A percentile compares a stretch with the other conserved stretches of the same genome.
Conservation (phyloP, 92 coral and sea anemone genomes). For the Anthopleura xanthogrammica region DNA sequence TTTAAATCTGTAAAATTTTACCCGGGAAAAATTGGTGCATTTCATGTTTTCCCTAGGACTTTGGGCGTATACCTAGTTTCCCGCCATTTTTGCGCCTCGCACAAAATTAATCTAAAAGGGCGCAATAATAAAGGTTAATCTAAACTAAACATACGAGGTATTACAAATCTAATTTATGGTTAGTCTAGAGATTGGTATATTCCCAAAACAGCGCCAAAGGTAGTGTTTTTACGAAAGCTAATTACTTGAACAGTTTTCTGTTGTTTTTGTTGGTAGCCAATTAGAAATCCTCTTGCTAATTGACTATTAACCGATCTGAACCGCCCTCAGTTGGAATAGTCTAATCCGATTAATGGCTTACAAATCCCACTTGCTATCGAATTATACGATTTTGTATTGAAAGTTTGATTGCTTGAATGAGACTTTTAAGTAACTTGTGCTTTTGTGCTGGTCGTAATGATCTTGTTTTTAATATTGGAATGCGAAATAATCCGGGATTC, state of each 20-base stretch:
- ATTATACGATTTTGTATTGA: constrained; percentile 1
- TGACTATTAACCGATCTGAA: not conserved
- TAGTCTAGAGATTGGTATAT: not conserved
- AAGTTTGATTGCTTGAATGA: constrained; percentile 2
- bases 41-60: no score
- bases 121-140: no score
- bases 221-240: not conserved
- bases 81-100: no score
- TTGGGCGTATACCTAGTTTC: no score
- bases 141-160: not conserved
- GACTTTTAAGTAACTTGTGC: not conserved
- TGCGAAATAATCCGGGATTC: not conserved
- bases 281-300: not conserved
- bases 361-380: not conserved
- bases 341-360: not conserved
- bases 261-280: not conserved
- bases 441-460: not conserved
- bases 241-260: not conserved
- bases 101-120: no score
- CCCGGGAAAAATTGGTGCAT: no score
- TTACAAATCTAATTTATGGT: not conserved
- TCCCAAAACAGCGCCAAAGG: not conserved
- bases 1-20: no score
- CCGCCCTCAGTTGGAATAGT: not conserved
- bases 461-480: not conserved